Percentiles rank a stretch among this genome's conserved stretches.
Conservation (phyloP, 2,888 invertebrate species). For the Cephus pulcher region DNA sequence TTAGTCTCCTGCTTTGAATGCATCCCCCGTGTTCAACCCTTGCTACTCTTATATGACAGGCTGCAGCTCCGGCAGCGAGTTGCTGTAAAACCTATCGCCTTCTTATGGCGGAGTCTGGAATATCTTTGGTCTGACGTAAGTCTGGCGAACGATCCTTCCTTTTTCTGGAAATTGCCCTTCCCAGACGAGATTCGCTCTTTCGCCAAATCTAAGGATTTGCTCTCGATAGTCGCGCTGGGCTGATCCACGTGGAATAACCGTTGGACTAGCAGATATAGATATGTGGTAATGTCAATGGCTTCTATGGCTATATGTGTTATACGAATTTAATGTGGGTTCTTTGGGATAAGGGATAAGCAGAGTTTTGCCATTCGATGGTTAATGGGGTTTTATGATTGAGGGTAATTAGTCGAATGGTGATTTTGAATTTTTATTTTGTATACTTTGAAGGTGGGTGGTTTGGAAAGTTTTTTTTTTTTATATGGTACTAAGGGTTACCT, state of each 20-base stretch:
- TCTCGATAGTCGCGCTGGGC: background rate
- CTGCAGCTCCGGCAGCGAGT: background rate
- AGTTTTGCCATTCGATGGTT: background rate
- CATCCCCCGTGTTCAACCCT: slow-evolving; percentile 28
- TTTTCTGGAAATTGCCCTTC: background rate
- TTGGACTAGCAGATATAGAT: background rate
- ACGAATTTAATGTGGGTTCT: background rate
- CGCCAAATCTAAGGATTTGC: background rate
- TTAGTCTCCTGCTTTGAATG: slow-evolving; percentile 46
- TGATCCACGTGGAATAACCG: background rate
- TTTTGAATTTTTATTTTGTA: background rate
- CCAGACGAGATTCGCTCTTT: background rate
- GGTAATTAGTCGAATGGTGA: no score
- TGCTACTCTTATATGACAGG: slow-evolving; percentile 35
- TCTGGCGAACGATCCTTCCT: background rate
- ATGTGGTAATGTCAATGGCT: background rate
- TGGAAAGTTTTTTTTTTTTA: background rate
- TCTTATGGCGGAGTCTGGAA: background rate
- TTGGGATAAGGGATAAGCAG: background rate
- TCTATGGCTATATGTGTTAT: background rate
- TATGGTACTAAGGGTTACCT: background rate
- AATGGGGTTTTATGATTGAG: background rate
- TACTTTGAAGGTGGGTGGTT: background rate
- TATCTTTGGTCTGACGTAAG: background rate
- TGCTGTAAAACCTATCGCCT: background rate